A percentile compares a stretch with the other conserved stretches of the same genome.
Conservation (phyloP, 2,113 vertebrate genomes). For the Lophochroa leadbeateri region DNA sequence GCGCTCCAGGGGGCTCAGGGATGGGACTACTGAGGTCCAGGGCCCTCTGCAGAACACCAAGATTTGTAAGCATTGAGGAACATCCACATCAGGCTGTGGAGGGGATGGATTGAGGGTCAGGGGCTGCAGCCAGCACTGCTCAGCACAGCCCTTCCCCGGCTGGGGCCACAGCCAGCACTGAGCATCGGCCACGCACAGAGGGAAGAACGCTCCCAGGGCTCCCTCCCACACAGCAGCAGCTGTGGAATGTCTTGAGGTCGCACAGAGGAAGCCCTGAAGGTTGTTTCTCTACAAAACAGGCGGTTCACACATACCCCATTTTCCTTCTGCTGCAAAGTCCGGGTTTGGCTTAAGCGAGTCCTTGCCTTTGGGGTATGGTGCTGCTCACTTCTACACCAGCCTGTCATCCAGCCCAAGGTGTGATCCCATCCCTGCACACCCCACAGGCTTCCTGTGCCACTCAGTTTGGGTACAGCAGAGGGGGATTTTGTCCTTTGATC, state of each 20-base stretch:
- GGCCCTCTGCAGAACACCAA: background rate
- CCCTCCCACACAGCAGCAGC: constrained; percentile 32
- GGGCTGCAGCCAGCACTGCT: background rate
- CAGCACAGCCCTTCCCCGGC: background rate
- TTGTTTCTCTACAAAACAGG: background rate
- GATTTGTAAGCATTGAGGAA: background rate
- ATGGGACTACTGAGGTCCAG: background rate
- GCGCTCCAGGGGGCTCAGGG: background rate
- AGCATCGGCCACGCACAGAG: background rate
- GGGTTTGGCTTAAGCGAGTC: background rate
- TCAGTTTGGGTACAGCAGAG: accelerated
- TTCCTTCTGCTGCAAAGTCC: background rate
- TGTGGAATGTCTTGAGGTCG: constrained; percentile 51
- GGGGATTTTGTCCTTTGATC: background rate
- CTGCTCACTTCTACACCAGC: background rate
- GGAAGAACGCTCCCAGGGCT: background rate
- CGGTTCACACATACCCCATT: background rate
- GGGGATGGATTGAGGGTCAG: background rate
- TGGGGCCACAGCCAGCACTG: background rate
- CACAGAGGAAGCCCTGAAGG: constrained; percentile 38
- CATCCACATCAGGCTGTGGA: background rate
- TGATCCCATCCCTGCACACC: background rate
- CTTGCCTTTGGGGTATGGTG: accelerated
- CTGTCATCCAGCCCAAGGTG: background rate
- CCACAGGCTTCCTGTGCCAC: background rate